Evolutionary conservation across 2,888 invertebrate species (phyloP).

Genomic region (Idaea dimidiata): DNA sequence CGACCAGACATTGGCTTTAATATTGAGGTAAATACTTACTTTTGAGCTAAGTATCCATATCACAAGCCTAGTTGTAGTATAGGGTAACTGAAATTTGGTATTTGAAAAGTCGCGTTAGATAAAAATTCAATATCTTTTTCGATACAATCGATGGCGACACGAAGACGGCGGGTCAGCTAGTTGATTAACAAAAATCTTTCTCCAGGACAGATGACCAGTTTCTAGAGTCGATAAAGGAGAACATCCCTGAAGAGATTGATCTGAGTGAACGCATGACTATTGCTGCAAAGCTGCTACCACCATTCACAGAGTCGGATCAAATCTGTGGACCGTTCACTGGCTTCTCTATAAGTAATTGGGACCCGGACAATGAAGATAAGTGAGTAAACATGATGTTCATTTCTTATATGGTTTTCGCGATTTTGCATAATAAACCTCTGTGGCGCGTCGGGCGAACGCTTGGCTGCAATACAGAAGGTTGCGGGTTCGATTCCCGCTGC

Average conservation of each 20-base stretch:
- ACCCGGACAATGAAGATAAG: conserved; percentile 73
- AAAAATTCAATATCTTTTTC: too few relatives aligned
- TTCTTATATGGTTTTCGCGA: too few relatives aligned
- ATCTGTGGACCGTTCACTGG: conserved; percentile 82
- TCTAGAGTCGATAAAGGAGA: conserved; percentile 62
- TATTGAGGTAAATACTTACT: conserved; percentile 53
- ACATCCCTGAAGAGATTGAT: conserved; percentile 54
- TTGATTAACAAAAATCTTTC: conserved; percentile 8
- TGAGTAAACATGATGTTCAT: too few relatives aligned
- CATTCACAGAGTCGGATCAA: conserved; percentile 53
- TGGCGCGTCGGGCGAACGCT: too few relatives aligned
- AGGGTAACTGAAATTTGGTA: too few relatives aligned
- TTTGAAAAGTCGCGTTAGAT: too few relatives aligned
- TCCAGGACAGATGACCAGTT: conserved; percentile 63
- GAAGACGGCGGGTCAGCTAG: background rate
- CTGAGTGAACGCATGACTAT: conserved; percentile 48
- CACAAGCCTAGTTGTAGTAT: too few relatives aligned
- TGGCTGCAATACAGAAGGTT: too few relatives aligned
- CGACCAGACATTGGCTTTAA: conserved; percentile 62
- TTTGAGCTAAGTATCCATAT: too few relatives aligned
- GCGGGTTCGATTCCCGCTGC: too few relatives aligned
- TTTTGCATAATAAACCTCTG: too few relatives aligned
- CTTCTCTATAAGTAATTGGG: conserved; percentile 83
- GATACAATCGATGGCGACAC: too few relatives aligned
- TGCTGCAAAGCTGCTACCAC: conserved; percentile 47